A percentile compares a stretch with the other conserved stretches of the same genome.
phyloP scores from a whole-genome alignment of 2,797 vertebrate genomes.

The Lithobates sylvaticus region DNA sequence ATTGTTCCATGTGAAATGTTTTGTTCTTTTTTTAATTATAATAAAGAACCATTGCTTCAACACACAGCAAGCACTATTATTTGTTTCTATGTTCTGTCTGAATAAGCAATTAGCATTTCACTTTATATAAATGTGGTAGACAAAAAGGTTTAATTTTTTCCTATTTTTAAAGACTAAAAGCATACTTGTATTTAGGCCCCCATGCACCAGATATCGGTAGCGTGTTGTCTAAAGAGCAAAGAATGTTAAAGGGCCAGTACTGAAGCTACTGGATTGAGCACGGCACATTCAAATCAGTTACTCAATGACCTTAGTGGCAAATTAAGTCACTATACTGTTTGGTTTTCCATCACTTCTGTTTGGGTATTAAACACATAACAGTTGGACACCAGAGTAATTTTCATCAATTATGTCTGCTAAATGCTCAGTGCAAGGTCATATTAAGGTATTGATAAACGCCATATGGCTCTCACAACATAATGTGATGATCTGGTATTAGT shows the following conservation, averaged over 20 bases:
- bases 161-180: neutral
- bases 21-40: conserved; percentile 5
- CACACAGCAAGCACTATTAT: no score
- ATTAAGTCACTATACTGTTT: no score
- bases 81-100: neutral
- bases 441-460: no score
- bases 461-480: no score
- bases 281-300: neutral
- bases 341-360: no score
- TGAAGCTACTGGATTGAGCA: neutral
- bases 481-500: no score
- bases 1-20: neutral
- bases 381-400: no score
- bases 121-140: neutral
- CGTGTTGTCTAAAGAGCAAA: neutral
- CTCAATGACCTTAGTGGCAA: no score
- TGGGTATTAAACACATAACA: no score
- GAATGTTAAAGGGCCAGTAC: neutral
- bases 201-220: neutral
- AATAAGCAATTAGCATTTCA: neutral
- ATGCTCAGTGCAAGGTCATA: no score
- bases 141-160: neutral
- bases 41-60: neutral
- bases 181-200: no score
- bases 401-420: no score